phyloP scores from a whole-genome alignment of 2,888 invertebrate species.

The Habroteleia sp. region DNA sequence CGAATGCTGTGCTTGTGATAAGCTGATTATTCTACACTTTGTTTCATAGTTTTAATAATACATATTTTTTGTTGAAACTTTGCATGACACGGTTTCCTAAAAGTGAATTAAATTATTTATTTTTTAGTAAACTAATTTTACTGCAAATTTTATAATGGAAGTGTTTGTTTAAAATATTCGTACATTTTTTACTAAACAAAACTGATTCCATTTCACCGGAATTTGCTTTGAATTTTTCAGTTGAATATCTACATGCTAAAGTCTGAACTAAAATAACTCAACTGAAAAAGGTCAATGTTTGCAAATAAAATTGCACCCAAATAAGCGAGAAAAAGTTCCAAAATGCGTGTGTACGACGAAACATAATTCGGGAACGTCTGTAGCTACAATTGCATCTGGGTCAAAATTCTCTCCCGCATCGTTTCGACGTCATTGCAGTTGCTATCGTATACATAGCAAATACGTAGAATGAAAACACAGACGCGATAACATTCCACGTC shows the following conservation, averaged over 20 bases:
- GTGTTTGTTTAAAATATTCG: too few species aligned
- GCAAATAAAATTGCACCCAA: constrained; percentile 11
- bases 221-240: too few species aligned
- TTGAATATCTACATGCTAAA: too few species aligned
- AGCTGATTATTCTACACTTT: background rate
- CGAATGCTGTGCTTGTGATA: too few species aligned
- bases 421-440: constrained; percentile 66
- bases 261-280: constrained; percentile 15
- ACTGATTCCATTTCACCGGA: too few species aligned
- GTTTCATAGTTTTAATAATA: too few species aligned
- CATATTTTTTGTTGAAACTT: background rate
- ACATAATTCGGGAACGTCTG: constrained; percentile 39
- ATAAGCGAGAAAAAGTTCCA: constrained; percentile 24
- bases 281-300: constrained; percentile 1
- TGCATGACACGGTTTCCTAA: too few species aligned
- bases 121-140: too few species aligned
- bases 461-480: constrained; percentile 44
- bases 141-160: too few species aligned
- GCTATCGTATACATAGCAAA: constrained; percentile 45
- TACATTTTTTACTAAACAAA: too few species aligned
- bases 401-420: constrained; percentile 78
- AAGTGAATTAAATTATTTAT: too few species aligned
- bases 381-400: constrained; percentile 71
- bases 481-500: constrained; percentile 55
- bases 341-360: constrained; percentile 19